phyloP scores from a whole-genome alignment of 2,113 vertebrate species.

The Hippopotamus amphibius region DNA sequence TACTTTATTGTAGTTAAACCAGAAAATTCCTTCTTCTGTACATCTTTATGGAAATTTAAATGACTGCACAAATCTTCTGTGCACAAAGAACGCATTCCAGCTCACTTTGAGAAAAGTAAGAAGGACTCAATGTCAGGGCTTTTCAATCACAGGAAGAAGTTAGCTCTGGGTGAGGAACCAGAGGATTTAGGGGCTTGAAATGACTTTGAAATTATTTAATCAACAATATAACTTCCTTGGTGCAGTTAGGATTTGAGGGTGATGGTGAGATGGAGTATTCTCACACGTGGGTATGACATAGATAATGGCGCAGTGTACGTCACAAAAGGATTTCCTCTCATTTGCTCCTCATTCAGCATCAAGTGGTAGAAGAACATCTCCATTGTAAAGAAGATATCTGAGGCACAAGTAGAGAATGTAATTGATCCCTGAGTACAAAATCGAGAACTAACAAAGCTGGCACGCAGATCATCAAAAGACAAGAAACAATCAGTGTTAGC shows the following conservation, averaged over 20 bases:
- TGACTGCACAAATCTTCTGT: constrained; percentile 79
- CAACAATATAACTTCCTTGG: constrained; percentile 54
- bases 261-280: background rate
- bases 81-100: constrained; percentile 76
- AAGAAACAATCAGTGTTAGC: background rate
- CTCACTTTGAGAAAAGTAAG: constrained; percentile 64
- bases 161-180: constrained; percentile 74
- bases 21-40: constrained; percentile 66
- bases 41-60: constrained; percentile 80
- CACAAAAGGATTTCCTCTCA: background rate
- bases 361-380: background rate
- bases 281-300: background rate
- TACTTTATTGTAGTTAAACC: constrained; percentile 76
- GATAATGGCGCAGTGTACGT: rapidly evolving
- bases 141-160: constrained; percentile 75
- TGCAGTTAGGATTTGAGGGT: background rate
- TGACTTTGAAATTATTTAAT: constrained; percentile 73
- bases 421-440: background rate
- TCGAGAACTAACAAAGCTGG: background rate
- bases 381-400: background rate
- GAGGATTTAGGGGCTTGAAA: constrained; percentile 61
- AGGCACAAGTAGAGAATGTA: background rate
- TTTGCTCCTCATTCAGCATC: background rate
- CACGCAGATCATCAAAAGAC: background rate
- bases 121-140: constrained; percentile 71